Conservation (phyloP, 2,888 invertebrate species). For the Limulus polyphemus region DNA sequence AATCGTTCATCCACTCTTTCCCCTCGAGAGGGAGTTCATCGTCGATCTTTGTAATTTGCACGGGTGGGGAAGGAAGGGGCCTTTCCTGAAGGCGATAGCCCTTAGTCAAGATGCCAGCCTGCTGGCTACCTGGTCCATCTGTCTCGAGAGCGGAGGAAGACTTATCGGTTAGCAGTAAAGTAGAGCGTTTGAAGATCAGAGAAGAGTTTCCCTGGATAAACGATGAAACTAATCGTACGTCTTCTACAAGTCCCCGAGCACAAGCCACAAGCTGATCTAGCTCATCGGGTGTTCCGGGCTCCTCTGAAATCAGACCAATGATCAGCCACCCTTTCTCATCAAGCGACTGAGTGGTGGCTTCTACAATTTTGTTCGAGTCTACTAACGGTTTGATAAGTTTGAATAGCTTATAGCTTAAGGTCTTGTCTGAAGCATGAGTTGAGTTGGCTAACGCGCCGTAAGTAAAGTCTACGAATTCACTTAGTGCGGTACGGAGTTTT, state of each 20-base stretch:
- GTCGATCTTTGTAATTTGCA: constrained; percentile 13
- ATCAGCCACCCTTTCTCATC: constrained; percentile 67
- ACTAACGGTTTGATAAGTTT: constrained; percentile 65
- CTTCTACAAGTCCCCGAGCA: constrained; percentile 71
- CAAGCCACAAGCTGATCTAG: constrained; percentile 78
- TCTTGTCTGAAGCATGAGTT: constrained; percentile 51
- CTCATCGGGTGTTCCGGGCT: constrained; percentile 46
- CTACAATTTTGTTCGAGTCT: constrained; percentile 64
- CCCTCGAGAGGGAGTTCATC: constrained; percentile 32
- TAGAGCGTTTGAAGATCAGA: constrained; percentile 33
- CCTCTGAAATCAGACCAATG: constrained; percentile 41
- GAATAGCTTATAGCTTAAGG: constrained; percentile 56
- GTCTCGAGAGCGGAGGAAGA: neutral
- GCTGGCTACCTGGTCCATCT: neutral
- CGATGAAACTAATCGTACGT: constrained; percentile 75
- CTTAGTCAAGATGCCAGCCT: neutral
- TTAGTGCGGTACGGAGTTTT: constrained; percentile 61
- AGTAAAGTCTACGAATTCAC: constrained; percentile 76
- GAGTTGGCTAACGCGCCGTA: constrained; percentile 80
- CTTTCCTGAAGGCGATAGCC: constrained; percentile 42
- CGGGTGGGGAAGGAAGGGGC: constrained; percentile 37
- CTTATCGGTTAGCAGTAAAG: neutral
- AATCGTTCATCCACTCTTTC: constrained; percentile 62
- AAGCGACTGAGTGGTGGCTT: constrained; percentile 58
- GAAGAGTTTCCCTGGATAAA: constrained; percentile 54